Conservation (phyloP, 2,113 vertebrate species). For the Sinocyclocheilus grahami region DNA sequence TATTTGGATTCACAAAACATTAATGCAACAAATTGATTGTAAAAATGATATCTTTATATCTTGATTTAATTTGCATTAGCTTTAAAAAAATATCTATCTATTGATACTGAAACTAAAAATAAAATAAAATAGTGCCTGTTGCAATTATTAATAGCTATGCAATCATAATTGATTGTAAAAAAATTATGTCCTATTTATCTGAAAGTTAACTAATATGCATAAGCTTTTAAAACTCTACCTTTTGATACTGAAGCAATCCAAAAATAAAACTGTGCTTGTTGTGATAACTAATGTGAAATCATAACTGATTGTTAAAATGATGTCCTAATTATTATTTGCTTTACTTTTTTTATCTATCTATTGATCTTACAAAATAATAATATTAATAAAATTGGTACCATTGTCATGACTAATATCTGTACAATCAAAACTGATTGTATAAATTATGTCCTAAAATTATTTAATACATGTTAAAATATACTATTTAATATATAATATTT, state of each 20-base stretch:
- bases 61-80: not conserved
- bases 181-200: not conserved
- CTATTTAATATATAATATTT: too few species aligned
- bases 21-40: not conserved
- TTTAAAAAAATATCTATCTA: not conserved
- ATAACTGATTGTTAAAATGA: not conserved
- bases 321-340: not conserved
- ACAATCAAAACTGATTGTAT: not conserved
- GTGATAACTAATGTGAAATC: not conserved
- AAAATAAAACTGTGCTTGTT: not conserved
- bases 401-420: not conserved
- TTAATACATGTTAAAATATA: too few species aligned
- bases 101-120: too few species aligned
- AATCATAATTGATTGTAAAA: not conserved
- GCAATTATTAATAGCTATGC: not conserved
- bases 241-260: not conserved
- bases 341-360: not conserved
- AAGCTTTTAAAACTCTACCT: not conserved
- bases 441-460: too few species aligned
- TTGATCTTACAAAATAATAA: not conserved
- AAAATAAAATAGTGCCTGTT: too few species aligned
- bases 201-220: not conserved
- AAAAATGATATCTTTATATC: not conserved
- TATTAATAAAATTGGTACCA: not conserved
- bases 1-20: not conserved